A percentile compares a stretch with the other conserved stretches of the same genome.
These are phyloP conservation scores for Holocentrus rufus DNA, from an alignment of 2,797 vertebrate species.

Conservation along the genomic window DNA sequence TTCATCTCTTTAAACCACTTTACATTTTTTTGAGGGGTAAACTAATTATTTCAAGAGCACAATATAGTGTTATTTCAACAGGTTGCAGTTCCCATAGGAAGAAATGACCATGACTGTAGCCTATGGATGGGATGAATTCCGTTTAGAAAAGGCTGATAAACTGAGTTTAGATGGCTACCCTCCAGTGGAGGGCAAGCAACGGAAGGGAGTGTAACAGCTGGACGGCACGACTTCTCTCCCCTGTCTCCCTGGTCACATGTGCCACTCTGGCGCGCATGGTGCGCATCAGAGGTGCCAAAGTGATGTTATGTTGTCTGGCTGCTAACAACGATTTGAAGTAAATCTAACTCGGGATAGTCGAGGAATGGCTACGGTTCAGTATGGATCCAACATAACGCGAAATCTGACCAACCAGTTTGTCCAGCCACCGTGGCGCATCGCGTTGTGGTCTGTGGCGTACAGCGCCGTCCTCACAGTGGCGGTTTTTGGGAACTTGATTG, in stretches of 20 bases:
- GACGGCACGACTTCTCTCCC: constrained; percentile 28
- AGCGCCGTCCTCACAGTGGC: constrained; percentile 88
- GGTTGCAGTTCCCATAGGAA: no score
- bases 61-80: no score
- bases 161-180: background rate
- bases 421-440: constrained; percentile 92
- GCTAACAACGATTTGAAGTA: background rate
- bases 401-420: constrained; percentile 90
- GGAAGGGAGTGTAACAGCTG: background rate
- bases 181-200: background rate
- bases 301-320: constrained; percentile 2
- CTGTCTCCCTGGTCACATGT: constrained; percentile 33
- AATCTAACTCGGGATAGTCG: background rate
- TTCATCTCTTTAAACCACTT: background rate
- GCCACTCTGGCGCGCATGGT: background rate
- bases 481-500: constrained; percentile 90
- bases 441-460: constrained; percentile 92
- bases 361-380: constrained; percentile 66
- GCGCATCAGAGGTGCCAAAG: constrained; percentile 23
- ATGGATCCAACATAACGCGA: constrained; percentile 62
- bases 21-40: no score
- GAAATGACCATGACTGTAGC: no score
- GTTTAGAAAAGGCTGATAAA: background rate
- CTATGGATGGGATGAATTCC: no score
- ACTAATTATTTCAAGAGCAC: no score